Base-by-base conservation (phyloP, 2,888 invertebrate species). In the Brenthis daphne region DNA sequence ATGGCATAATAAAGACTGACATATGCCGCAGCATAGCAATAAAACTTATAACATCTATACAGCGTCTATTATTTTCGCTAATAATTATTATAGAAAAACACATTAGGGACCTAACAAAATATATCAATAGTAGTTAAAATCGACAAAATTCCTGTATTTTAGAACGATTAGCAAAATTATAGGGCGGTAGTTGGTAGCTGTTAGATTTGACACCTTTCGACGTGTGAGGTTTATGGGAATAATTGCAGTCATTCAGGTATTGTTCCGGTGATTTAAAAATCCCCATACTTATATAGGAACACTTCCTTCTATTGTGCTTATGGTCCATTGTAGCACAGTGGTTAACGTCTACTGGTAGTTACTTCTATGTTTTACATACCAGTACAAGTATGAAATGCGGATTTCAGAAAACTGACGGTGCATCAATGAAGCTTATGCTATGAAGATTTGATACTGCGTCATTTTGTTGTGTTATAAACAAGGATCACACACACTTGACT, bases 121-220 rank as follows among this genome's bases (percentile, higher is more conserved):
- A 48, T 48, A 60, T 29, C 48, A 60, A 50, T 60, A 48, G 5
- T 12, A 29, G 48, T 29, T 48, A 11, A 48, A 29, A 1, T 53
- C 53, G 16, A 57, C 57, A 14, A 65, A 48, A 64, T 67, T 55
- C 33, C 29, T 53, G n/a, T 64, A 33, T 54, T 53, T 57, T 51
- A 16, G 57, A 64, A 50, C 57, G 61, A 57, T 90, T 88, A 89
- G 83, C 82, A 53, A 87, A 85, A 90, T 90, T 85, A 90, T 80
- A 90, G 87, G 82, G 89, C 89, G 88, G 88, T 67, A 64, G 53
- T 55, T 65, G 68, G 78, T 73, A 80, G 76, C 85, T 84, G 89
- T 83, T 81, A 85, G 72, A 82, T 85, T 85, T 87, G 84, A 87
- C 88, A 84, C 84, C 77, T 67, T 70, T 70, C 71, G 65, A 66